Base-by-base conservation (phyloP, 37 sponge, comb jelly and placozoan species). In the Geodia barretti region DNA sequence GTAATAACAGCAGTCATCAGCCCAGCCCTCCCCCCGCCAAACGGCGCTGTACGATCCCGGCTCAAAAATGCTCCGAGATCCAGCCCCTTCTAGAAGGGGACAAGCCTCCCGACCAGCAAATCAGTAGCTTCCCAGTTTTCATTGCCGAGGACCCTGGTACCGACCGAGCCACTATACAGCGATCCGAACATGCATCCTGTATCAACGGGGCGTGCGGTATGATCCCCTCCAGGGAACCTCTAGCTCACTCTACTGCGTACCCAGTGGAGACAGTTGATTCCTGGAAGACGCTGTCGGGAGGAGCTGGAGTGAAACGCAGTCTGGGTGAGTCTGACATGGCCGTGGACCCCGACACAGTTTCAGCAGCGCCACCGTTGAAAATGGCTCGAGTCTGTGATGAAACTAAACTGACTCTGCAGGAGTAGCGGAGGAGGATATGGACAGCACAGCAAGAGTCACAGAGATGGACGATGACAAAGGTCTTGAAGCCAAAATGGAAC, bases 41-140 rank as follows among this genome's bases (percentile, higher is more conserved):
- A n/a, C 58, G 25, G 24, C 26, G 64, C 3, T 21, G 1, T 39
- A 38, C 41, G 37, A 38, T 33, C 7, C 64, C 4, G 77, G 77
- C 7, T 23, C 63, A 26, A 61, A 61, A 63, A 77, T 63, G 41
- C 1, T 54, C 68, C 31, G 87, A 79, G 68, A 38, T 79, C n/a
- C 80, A 86, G 36, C 68, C 73, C 24, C 67, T 79, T 25, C 25
- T 73, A 32, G 87, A 86, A 29, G 75, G 75, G 64, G 75, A 79
- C 68, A 86, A 79, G 74, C 79, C 86, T 39, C 37, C 36, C 5
- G 72, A 39, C 2, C 67, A 73, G 39, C 60, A 74, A 30, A 20
- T 79, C 47, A 35, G 73, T 23, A 66, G 79, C 21, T 33, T 86
- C 0, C 79, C 86, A 2, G 34, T 64, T 25, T 54, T 86, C 67